Conservation (phyloP, 2,113 vertebrate species). For the Apodemus sylvaticus region DNA sequence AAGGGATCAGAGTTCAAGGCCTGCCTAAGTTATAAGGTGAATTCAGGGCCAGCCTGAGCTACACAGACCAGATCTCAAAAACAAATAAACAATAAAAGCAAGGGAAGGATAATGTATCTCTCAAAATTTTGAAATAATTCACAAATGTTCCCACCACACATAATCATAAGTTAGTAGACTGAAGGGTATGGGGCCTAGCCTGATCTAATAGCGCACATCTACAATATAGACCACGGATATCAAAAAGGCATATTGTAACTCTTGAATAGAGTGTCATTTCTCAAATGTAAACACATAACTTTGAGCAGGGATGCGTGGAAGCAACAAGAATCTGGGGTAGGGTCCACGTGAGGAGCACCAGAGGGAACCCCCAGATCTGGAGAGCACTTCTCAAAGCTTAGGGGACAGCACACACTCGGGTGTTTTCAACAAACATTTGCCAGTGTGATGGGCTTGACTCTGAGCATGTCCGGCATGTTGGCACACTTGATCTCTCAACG, state of each 20-base stretch:
- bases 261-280: not conserved
- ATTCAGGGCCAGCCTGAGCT: too few relatives aligned
- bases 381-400: not conserved
- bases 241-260: not conserved
- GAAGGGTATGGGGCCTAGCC: not conserved
- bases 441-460: not conserved
- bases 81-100: not conserved
- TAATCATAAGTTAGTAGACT: not conserved
- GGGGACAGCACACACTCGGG: not conserved
- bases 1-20: not conserved
- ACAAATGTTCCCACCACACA: not conserved
- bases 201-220: not conserved
- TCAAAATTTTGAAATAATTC: not conserved
- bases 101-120: not conserved
- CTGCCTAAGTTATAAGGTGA: not conserved
- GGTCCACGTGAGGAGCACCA: fast-evolving
- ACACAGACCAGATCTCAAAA: not conserved
- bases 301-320: not conserved
- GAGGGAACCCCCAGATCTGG: not conserved
- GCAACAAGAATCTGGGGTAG: not conserved
- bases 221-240: not conserved
- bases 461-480: not conserved
- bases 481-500: not conserved
- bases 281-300: not conserved
- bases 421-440: not conserved